Evolutionary conservation across 1,140 invertebrate genomes (phyloP).

Genomic region (Hylyphantes graminicola): DNA sequence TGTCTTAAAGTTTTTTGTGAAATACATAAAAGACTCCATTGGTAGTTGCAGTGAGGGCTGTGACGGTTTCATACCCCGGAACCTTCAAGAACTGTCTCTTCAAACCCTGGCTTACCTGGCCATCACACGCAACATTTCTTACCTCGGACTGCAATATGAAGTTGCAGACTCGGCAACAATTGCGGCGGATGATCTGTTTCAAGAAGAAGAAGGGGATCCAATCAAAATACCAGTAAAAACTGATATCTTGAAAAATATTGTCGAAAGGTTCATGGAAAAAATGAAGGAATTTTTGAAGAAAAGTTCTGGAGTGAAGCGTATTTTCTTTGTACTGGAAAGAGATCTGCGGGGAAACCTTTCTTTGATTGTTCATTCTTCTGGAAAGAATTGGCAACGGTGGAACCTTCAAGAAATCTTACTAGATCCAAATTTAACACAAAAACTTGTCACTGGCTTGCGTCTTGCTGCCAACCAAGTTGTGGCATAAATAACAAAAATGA

Average conservation of each 20-base stretch:
- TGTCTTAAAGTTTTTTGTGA: conserved; percentile 36
- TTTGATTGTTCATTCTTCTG: conserved; percentile 42
- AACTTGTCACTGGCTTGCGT: not conserved
- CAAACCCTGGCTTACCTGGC: conserved; percentile 26
- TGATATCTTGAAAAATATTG: conserved; percentile 8
- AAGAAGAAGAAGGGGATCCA: conserved; percentile 27
- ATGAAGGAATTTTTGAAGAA: conserved; percentile 27
- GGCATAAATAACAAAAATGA: too few species aligned
- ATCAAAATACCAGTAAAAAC: conserved; percentile 36
- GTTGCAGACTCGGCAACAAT: not conserved
- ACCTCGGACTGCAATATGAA: conserved; percentile 24
- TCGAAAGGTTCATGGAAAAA: conserved; percentile 38
- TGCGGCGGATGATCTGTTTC: not conserved
- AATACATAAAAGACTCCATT: not conserved
- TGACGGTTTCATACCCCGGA: conserved; percentile 30
- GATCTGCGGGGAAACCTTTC: conserved; percentile 20
- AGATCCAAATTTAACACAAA: conserved; percentile 42
- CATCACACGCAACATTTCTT: conserved; percentile 25
- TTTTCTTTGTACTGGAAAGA: conserved; percentile 23
- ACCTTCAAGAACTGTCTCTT: conserved; percentile 42
- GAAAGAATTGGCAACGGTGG: conserved; percentile 52
- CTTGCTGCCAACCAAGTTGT: not conserved
- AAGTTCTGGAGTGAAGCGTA: conserved; percentile 31
- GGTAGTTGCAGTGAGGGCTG: conserved; percentile 28
- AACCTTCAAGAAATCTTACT: conserved; percentile 47